Evolutionary conservation across 2,888 invertebrate genomes (phyloP), one percentile per base, ranked within the genome.

Genomic region (Listrodromus nycthemerus): DNA sequence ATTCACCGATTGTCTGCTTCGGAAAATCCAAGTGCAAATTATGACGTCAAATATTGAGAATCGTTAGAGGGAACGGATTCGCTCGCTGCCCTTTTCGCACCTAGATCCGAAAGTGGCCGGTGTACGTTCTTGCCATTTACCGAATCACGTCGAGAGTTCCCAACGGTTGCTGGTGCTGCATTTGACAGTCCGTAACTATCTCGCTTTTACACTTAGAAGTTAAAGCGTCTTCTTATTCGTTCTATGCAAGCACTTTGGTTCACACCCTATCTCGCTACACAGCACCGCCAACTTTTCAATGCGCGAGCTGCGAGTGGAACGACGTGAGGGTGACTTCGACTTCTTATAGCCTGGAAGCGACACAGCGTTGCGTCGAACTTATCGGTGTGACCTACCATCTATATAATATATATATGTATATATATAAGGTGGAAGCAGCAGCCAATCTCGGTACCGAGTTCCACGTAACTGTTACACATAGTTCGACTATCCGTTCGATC

Each of bases 401-500:
- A 21, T 41, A 27, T 30, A 48, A 48, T n/a, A 48, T 48, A 13
- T 19, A 6, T 65, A 19, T n/a, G 7, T n/a, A 19, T 19, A 10
- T 41, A 48, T 16, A 67, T 13, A 67, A 75, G 58, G 50, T 61
- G 67, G 41, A 33, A 73, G 65, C 67, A 19, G 61, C 63, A 69
- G 69, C 75, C 69, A 81, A 76, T 76, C 41, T 37, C 45, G n/a
- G 52, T 55, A n/a, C 45, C 21, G 50, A 74, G 69, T 58, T 70
- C 61, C 73, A 74, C n/a, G 78, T 79, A 79, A 79, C 78, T 79
- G 70, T 83, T 79, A 79, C 65, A 70, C 78, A 79, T 83, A 79
- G 82, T 83, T 83, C 69, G 69, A 83, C 70, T 83, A 74, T 70
- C 78, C 65, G 78, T 83, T 75, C 52, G 78, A 79, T 83, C 78